Evolutionary conservation across 2,113 vertebrate genomes (phyloP), one percentile per base, ranked within the genome.

Genomic region (Falcunculus frontatus): DNA sequence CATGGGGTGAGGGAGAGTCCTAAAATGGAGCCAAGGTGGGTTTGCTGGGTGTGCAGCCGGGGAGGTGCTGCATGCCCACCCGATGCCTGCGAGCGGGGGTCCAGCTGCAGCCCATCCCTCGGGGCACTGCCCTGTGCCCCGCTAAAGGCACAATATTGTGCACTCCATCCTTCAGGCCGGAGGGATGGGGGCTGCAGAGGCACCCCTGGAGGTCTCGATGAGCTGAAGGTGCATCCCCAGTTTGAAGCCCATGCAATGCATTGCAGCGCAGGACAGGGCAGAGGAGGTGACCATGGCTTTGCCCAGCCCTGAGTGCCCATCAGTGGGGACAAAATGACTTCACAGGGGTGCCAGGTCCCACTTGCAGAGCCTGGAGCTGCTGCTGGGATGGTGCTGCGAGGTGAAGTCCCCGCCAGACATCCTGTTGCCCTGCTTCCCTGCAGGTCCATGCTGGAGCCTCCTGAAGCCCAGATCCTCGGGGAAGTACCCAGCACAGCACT

Each of bases 41-140:
- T 68, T 52, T 80, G 37, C 62, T 42, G 3, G 2, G 22, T 1
- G 9, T n/a, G 62, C 23, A 30, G 55, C 19, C 9, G 1, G 42
- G 39, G 37, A 53, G 42, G 15, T 47, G 69, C 4, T 35, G 27
- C 46, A 11, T 3, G 11, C 27, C 1, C 1, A 1, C 39, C 35
- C 1, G 4, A 27, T 6, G 35, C 46, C 67, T 37, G 33, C 0
- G 5, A 64, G 27, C 0, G 0, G 19, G 49, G 17, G 7, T 77
- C 47, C 6, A 10, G 63, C 47, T 41, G 46, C 63, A 67, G 63
- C 22, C 20, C 56, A 29, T 30, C 1, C 13, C 35, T 39, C 30
- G 9, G 77, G 26, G 35, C 11, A 14, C 37, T 41, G 84, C 59
- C 57, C 22, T 1, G 3, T 12, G 49, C 8, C 11, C 37, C 4